Conservation (phyloP, 2,113 vertebrate species). For the Suncus etruscus region DNA sequence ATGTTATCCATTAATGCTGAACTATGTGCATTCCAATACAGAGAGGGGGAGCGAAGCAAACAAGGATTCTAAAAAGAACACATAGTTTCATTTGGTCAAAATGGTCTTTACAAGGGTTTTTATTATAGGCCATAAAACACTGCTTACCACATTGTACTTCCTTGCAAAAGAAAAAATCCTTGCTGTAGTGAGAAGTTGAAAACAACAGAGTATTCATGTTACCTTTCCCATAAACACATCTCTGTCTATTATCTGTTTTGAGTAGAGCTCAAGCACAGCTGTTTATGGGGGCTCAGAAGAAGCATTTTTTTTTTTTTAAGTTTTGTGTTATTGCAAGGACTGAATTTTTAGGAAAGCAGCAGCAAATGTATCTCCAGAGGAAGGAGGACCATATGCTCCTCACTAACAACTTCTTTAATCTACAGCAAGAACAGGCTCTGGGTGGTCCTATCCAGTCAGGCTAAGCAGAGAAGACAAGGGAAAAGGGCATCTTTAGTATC, state of each 20-base stretch:
- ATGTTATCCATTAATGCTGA: conserved; percentile 69
- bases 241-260: conserved; percentile 63
- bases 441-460: conserved; percentile 24
- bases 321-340: neutral
- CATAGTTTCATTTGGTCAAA: conserved; percentile 81
- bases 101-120: conserved; percentile 81
- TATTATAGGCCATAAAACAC: conserved; percentile 81
- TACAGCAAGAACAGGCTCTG: conserved; percentile 48
- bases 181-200: conserved; percentile 63
- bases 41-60: conserved; percentile 49
- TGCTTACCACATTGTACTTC: conserved; percentile 74
- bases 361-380: conserved; percentile 42
- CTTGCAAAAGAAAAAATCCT: conserved; percentile 66
- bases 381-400: conserved; percentile 9
- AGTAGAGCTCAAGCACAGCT: conserved; percentile 65
- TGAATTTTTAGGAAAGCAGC: conserved; percentile 45
- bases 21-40: conserved; percentile 68
- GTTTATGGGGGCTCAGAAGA: conserved; percentile 62
- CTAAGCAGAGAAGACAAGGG: conserved; percentile 5
- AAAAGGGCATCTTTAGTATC: neutral
- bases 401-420: neutral
- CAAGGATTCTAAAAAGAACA: conserved; percentile 61
- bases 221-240: conserved; percentile 69
- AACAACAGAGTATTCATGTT: neutral
- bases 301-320: neutral